Evolutionary conservation across 1,140 invertebrate genomes (phyloP).

Genomic region (Megalonaias nervosa): DNA sequence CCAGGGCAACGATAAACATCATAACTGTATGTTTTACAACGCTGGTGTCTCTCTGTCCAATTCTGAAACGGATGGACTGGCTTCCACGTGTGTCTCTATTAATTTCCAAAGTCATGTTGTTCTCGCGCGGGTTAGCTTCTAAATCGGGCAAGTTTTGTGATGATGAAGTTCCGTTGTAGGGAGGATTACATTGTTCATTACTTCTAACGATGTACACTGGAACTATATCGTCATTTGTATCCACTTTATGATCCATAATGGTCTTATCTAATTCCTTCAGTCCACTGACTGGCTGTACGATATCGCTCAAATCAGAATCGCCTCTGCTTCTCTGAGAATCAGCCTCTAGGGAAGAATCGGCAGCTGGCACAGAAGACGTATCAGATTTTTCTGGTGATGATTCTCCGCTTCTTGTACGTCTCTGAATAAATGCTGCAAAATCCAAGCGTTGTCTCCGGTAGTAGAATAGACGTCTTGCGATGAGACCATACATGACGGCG

Average conservation of each 20-base stretch:
- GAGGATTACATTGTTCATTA: neutral
- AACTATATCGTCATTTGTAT: no score
- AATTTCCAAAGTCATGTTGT: neutral
- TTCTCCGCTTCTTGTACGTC: neutral
- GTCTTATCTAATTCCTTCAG: neutral
- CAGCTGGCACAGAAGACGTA: neutral
- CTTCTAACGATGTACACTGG: neutral
- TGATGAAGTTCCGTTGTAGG: neutral
- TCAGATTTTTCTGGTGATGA: neutral
- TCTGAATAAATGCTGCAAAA: constrained; percentile 3
- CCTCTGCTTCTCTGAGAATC: neutral
- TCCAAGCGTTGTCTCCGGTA: constrained; percentile 2
- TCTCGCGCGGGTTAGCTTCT: neutral
- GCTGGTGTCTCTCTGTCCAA: constrained; percentile 14
- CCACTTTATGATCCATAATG: neutral
- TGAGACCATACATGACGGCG: constrained; percentile 23
- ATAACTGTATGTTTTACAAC: constrained; percentile 33
- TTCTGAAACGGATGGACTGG: neutral
- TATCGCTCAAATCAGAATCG: constrained; percentile 2
- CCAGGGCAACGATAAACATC: constrained; percentile 19
- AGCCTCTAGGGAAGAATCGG: neutral
- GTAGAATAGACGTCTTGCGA: constrained; percentile 19
- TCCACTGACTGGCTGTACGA: neutral
- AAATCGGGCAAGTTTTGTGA: neutral
- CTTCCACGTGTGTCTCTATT: neutral